Evolutionary conservation across 1,140 invertebrate species (phyloP), one percentile per base, ranked within the genome.

Genomic region (Papilio dardanus): DNA sequence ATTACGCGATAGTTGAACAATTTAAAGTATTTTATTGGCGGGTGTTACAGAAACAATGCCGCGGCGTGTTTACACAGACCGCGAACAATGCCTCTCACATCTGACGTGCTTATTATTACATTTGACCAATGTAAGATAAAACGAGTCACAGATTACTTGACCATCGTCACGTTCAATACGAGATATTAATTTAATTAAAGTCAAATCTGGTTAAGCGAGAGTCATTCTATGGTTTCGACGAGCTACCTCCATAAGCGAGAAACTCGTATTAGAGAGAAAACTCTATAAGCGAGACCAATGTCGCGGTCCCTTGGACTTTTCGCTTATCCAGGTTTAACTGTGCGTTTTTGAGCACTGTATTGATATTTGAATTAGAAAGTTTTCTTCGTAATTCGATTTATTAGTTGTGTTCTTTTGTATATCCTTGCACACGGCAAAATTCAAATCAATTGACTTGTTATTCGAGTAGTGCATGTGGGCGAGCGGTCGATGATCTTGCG

Each of bases 391-490:
- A 6, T 8, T n/a, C 7, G 16, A 46, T 5, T 16, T n/a, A 5
- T 16, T n/a, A 46, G 16, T 46, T 16, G 42, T 46, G 35, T 37
- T 37, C n/a, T n/a, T n/a, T n/a, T n/a, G n/a, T n/a, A n/a, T n/a
- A n/a, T n/a, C n/a, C n/a, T 37, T 37, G 35, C 35, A 12, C 35
- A 37, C 35, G 35, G 35, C 35, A 37, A 62, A 58, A 62, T 14
- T 62, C 6, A 28, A 14, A 62, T 16, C 54, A 62, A 62, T 62
- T 69, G 67, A 69, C 33, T 40, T 21, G 37, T 69, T 21, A 4
- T 67, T 31, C 31, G 37, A 37, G 31, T 42, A 42, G 19, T 37
- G 67, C 67, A 69, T 40, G 67, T 69, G 67, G 67, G 67, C 67
- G 67, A 35, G 33, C 35, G 67, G 67, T 40, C 67, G 67, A 69